These are phyloP conservation scores for Neodon shergylaensis DNA, from an alignment of 2,113 vertebrate species.

Conservation along the genomic window DNA sequence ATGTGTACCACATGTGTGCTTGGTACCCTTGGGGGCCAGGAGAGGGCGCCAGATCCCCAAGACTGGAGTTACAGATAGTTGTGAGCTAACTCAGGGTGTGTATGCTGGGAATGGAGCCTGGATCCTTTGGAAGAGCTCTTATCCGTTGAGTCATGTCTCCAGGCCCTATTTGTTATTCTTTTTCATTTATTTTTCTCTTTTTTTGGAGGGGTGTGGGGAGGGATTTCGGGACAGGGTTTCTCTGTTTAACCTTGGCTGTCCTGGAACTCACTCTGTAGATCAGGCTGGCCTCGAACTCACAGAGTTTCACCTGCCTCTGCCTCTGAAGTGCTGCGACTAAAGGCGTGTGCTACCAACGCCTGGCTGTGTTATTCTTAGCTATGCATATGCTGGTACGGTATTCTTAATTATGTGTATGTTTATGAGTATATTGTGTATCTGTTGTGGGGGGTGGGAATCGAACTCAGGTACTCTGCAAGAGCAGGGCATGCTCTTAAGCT, in stretches of 20 bases:
- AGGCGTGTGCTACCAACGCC: neutral
- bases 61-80: neutral
- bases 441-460: neutral
- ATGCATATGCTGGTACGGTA: neutral
- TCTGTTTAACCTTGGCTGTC: neutral
- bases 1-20: neutral
- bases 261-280: neutral
- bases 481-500: neutral
- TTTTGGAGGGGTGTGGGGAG: too few species aligned
- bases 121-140: neutral
- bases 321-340: neutral
- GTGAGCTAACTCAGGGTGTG: too few species aligned
- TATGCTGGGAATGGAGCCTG: neutral
- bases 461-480: neutral
- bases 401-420: neutral
- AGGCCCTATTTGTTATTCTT: neutral
- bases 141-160: neutral
- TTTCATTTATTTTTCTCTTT: neutral
- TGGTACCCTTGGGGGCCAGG: neutral
- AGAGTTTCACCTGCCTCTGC: neutral
- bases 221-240: neutral
- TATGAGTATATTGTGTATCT: neutral
- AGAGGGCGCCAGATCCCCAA: neutral
- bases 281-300: neutral
- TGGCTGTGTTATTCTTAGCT: neutral